phyloP scores from a whole-genome alignment of 1,140 invertebrate species.

The Drosophila sechellia region DNA sequence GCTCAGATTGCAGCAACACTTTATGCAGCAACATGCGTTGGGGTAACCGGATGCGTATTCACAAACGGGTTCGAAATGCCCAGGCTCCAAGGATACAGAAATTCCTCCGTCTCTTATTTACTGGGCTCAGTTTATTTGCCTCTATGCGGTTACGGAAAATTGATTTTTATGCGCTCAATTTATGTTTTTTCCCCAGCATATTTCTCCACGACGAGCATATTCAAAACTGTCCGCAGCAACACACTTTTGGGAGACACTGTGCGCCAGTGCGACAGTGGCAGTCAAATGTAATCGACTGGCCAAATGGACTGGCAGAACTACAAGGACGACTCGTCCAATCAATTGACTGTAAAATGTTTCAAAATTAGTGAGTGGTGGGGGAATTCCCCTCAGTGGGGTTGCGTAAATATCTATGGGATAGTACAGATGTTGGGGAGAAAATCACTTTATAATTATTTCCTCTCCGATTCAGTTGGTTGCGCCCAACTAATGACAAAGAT shows the following conservation, averaged over 20 bases:
- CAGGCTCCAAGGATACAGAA: slow-evolving; percentile 17
- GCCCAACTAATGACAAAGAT: not conserved
- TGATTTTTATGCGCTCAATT: slow-evolving; percentile 80
- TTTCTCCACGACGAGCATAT: slow-evolving; percentile 7
- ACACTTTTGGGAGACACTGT: not conserved
- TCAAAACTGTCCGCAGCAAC: slow-evolving; percentile 20
- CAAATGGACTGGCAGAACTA: slow-evolving; percentile 23
- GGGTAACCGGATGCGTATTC: not conserved
- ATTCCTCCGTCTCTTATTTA: not conserved
- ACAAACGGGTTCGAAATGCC: not conserved
- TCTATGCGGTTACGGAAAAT: slow-evolving; percentile 75
- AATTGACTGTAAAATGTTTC: slow-evolving; percentile 71
- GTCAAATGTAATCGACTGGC: slow-evolving; percentile 25
- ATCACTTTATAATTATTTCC: slow-evolving; percentile 2
- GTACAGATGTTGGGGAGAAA: not conserved
- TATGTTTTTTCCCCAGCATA: slow-evolving; percentile 57
- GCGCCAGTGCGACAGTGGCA: slow-evolving; percentile 11
- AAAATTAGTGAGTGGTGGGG: slow-evolving; percentile 24
- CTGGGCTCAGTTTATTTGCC: slow-evolving; percentile 56
- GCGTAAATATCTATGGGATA: not conserved
- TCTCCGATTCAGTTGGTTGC: slow-evolving; percentile 2
- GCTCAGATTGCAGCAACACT: slow-evolving; percentile 50
- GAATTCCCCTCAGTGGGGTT: not conserved
- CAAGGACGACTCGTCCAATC: slow-evolving; percentile 36
- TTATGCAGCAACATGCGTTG: slow-evolving; percentile 64